phyloP scores from a whole-genome alignment of 2,113 vertebrate species.

The Etheostoma spectabile region DNA sequence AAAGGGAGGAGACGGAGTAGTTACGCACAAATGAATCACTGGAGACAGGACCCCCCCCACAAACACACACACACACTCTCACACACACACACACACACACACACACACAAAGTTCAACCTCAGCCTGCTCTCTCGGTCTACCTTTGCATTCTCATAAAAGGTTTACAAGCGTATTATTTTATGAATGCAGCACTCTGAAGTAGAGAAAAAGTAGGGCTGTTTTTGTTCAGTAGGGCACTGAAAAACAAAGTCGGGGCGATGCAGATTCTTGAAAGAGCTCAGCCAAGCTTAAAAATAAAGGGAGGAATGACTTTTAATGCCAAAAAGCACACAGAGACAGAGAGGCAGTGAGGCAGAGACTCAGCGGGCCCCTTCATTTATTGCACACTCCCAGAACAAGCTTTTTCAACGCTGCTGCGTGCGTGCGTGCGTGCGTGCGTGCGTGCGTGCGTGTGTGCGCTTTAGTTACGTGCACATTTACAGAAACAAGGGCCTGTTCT shows the following conservation, averaged over 20 bases:
- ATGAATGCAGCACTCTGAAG: constrained; percentile 42
- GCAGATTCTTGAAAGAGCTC: constrained; percentile 57
- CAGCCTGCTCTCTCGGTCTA: constrained; percentile 18
- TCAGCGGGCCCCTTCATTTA: constrained; percentile 50
- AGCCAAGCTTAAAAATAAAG: constrained; percentile 66
- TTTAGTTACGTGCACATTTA: background rate
- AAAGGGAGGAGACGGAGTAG: constrained; percentile 63
- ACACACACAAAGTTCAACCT: constrained; percentile 23
- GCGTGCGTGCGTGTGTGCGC: too few relatives aligned
- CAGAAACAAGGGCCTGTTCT: constrained; percentile 1
- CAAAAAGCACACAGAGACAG: constrained; percentile 43
- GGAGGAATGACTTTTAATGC: constrained; percentile 65
- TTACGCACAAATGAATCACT: constrained; percentile 58
- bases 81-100: constrained; percentile 41
- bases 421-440: background rate
- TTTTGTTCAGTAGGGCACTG: constrained; percentile 48
- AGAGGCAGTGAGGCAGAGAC: constrained; percentile 41
- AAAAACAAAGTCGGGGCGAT: constrained; percentile 45
- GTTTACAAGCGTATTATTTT: constrained; percentile 57
- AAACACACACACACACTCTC: constrained; percentile 57
- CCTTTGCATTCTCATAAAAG: constrained; percentile 51
- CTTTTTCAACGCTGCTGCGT: constrained; percentile 3
- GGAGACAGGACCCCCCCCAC: constrained; percentile 31
- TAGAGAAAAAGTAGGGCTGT: constrained; percentile 36
- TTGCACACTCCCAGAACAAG: constrained; percentile 35